phyloP scores from a whole-genome alignment of 2,797 vertebrate species.

The Argentina silus region DNA sequence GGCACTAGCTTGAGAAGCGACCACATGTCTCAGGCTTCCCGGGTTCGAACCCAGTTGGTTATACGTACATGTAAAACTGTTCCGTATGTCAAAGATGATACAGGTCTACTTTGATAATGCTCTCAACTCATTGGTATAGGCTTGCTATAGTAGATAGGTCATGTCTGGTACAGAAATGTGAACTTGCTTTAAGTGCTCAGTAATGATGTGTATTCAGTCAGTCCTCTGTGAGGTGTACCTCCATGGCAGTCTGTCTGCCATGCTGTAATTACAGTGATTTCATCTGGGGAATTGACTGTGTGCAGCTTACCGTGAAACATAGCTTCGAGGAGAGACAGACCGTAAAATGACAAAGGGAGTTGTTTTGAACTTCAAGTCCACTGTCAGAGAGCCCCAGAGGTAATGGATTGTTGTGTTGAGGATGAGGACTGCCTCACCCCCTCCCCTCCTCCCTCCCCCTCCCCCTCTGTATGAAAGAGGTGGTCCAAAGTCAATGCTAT shows the following conservation, averaged over 20 bases:
- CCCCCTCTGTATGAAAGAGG: background rate
- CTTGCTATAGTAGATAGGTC: no score
- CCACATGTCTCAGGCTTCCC: no score
- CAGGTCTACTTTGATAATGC: no score
- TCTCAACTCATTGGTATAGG: no score
- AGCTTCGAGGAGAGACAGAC: slow-evolving; percentile 22
- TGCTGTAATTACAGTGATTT: slow-evolving; percentile 47
- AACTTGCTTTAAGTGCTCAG: background rate
- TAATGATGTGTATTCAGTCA: background rate
- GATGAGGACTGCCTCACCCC: background rate
- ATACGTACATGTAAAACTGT: no score
- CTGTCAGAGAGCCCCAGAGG: background rate
- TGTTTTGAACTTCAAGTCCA: background rate
- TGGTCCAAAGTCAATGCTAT: slow-evolving; percentile 17
- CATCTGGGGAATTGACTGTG: slow-evolving; percentile 35
- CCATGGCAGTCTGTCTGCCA: slow-evolving; percentile 19
- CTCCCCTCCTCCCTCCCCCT: no score
- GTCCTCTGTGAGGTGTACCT: background rate
- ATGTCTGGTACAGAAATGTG: no score
- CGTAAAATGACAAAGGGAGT: slow-evolving; percentile 10
- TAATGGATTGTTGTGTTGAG: background rate
- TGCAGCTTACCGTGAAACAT: slow-evolving; percentile 36
- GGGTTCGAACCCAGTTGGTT: no score
- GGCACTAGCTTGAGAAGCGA: no score
- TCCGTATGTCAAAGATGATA: no score